Evolutionary conservation across 2,797 vertebrate species (phyloP).

Genomic region (Poeciliopsis gracilis): DNA sequence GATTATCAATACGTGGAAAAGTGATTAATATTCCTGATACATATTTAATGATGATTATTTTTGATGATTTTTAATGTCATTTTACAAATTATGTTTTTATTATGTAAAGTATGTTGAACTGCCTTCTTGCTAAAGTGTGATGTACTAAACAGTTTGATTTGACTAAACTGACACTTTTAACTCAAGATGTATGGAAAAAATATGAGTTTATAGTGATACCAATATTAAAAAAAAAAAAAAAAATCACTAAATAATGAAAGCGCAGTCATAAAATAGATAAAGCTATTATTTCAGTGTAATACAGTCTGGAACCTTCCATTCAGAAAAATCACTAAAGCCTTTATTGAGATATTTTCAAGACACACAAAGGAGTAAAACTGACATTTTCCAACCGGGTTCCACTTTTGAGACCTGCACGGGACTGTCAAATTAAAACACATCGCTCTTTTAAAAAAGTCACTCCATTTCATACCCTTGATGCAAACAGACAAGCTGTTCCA

Average conservation of each 20-base stretch:
- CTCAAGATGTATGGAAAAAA: not conserved
- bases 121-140: not conserved
- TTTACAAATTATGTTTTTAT: too few species aligned
- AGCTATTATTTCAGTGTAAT: not conserved
- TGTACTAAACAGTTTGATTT: not conserved
- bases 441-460: conserved; percentile 49
- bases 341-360: conserved; percentile 26
- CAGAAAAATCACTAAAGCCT: conserved; percentile 14
- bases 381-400: conserved; percentile 31
- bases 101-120: too few species aligned
- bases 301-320: not conserved
- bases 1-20: too few species aligned
- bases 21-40: too few species aligned
- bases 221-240: too few species aligned
- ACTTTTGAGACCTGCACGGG: conserved; percentile 50
- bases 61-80: too few species aligned
- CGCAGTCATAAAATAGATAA: not conserved
- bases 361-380: conserved; percentile 40
- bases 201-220: too few species aligned
- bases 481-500: conserved; percentile 63
- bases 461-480: conserved; percentile 54
- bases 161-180: not conserved
- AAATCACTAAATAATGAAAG: not conserved
- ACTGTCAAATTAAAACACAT: conserved; percentile 62
- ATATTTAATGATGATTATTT: too few species aligned